Evolutionary conservation across 2,113 vertebrate genomes (phyloP).

Genomic region (Solea senegalensis): DNA sequence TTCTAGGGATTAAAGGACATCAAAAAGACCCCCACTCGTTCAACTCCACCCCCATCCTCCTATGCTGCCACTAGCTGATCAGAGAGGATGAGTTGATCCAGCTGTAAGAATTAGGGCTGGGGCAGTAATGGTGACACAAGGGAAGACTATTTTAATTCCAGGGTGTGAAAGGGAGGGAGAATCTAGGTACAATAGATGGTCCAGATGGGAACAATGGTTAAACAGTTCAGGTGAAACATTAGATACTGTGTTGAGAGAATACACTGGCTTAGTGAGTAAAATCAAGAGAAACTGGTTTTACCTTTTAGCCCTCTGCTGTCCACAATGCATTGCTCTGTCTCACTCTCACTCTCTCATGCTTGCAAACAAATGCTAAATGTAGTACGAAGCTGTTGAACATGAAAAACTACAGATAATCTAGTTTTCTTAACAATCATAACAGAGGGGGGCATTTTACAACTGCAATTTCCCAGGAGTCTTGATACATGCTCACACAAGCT

Average conservation of each 20-base stretch:
- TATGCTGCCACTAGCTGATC: conserved; percentile 48
- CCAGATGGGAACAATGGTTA: conserved; percentile 61
- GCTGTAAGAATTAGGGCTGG: conserved; percentile 59
- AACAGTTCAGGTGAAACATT: conserved; percentile 66
- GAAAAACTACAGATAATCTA: not conserved
- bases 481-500: conserved; percentile 17
- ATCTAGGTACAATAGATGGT: conserved; percentile 56
- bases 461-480: not conserved
- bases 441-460: not conserved
- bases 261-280: conserved; percentile 39
- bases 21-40: conserved; percentile 61
- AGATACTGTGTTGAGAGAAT: conserved; percentile 48
- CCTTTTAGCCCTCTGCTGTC: conserved; percentile 24
- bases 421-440: not conserved
- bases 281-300: conserved; percentile 73
- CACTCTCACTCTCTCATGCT: not conserved
- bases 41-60: conserved; percentile 30
- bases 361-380: too few relatives aligned
- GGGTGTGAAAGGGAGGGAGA: conserved; percentile 37
- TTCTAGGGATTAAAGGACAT: conserved; percentile 74
- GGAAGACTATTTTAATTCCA: conserved; percentile 52
- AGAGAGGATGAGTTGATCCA: conserved; percentile 71
- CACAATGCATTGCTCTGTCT: not conserved
- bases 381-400: too few relatives aligned
- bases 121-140: conserved; percentile 31